phyloP scores from a whole-genome alignment of 2,888 invertebrate species.

The Lithophane semibrunnea region DNA sequence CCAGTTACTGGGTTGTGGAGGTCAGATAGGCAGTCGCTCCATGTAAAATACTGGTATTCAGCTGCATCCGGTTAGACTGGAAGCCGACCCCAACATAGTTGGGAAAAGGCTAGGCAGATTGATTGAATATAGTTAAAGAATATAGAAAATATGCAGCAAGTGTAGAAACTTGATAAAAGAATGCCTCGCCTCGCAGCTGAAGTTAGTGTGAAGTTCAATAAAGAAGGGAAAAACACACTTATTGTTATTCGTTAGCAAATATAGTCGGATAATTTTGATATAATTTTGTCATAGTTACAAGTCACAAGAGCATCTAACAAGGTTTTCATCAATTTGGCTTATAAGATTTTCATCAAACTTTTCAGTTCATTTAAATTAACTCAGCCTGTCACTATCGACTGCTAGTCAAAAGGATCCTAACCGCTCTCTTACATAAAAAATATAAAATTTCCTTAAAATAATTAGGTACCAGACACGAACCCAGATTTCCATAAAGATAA shows the following conservation, averaged over 20 bases:
- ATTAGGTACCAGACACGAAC: conserved; percentile 1
- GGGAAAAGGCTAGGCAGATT: no score
- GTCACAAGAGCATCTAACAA: no score
- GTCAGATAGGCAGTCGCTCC: no score
- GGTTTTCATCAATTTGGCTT: background rate
- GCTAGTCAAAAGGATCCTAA: background rate
- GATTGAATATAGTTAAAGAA: no score
- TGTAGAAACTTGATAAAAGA: conserved; percentile 7
- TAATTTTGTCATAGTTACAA: background rate
- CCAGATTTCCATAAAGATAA: conserved; percentile 40
- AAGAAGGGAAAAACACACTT: background rate
- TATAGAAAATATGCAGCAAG: conserved; percentile 14
- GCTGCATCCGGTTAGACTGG: no score
- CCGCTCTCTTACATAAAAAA: conserved; percentile 4
- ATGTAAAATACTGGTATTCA: no score
- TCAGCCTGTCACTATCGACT: background rate
- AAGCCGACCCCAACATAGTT: no score
- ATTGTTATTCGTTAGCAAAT: background rate
- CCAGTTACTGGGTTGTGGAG: no score
- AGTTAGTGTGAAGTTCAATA: background rate
- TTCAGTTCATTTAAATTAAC: background rate
- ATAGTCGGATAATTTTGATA: background rate
- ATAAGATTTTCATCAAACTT: background rate
- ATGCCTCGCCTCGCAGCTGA: background rate
- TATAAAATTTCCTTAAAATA: conserved; percentile 18